Base-by-base conservation (phyloP, 2,888 invertebrate species). In the Tortricodes alternella region DNA sequence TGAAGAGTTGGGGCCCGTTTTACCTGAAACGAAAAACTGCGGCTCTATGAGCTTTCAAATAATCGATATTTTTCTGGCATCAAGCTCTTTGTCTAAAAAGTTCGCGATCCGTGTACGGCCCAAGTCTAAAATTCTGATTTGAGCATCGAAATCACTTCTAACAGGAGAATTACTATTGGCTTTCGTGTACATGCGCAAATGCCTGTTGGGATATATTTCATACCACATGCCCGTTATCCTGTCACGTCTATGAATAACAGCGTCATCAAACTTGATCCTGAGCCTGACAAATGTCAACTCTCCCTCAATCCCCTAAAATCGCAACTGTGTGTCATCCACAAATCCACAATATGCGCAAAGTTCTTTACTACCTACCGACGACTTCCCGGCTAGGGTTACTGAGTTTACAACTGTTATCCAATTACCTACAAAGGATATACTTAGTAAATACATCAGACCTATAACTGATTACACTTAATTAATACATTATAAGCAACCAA, bases 371-470 rank as follows among this genome's bases (percentile, higher is more conserved):
- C 32, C 18, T 34, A 15, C 37, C 46, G 53, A 34, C 35, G 49
- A 55, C 41, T 55, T 55, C 41, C 41, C 53, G 38, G 18, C 21
- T 23, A 3, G 41, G 55, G 35, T 55, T 55, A 35, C 24, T 24
- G 43, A 48, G 49, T 55, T 53, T 46, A 55, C 55, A 49, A 55
- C 41, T 55, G 48, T 55, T 49, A 55, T 49, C 48, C 43, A 55
- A 55, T 55, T 55, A 55, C 55, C 43, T 48, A 41, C 27, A 24
- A 27, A 35, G 48, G 35, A 49, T 50, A 44, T 53, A 37, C 43
- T 44, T 55, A n/a, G n/a, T n/a, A n/a, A n/a, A n/a, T n/a, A n/a
- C 29, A 49, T 24, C 49, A 32, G 49, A 29, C 27, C 24, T 23
- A 46, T 13, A 29, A 37, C 41, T 46, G 43, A 35, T 50, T 43